A percentile compares a stretch with the other conserved stretches of the same genome.
phyloP scores from a whole-genome alignment of 2,797 vertebrate species.

The Amblyopsis hoosieri region DNA sequence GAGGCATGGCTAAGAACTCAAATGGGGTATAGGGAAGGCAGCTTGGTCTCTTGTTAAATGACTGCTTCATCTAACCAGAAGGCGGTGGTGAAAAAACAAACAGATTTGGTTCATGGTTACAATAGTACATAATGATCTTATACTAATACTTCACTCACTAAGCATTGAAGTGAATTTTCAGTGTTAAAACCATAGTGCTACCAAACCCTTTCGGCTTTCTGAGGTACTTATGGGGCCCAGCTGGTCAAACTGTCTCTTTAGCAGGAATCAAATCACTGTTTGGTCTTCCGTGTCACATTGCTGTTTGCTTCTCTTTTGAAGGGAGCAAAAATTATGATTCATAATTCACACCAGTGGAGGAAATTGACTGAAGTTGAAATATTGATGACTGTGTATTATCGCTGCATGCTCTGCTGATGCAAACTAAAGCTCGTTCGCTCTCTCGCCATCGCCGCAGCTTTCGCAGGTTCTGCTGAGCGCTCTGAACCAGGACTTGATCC shows the following conservation, averaged over 20 bases:
- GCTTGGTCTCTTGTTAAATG: slow-evolving; percentile 71
- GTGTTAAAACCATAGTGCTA: not conserved
- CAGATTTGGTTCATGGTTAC: slow-evolving; percentile 31
- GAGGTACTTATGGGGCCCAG: slow-evolving; percentile 27
- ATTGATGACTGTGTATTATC: slow-evolving; percentile 72
- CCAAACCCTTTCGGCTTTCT: slow-evolving; percentile 37
- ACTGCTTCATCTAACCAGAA: slow-evolving; percentile 64
- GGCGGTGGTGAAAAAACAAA: slow-evolving; percentile 48
- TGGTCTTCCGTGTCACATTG: slow-evolving; percentile 53
- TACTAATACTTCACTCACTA: slow-evolving; percentile 39
- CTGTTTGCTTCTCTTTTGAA: slow-evolving; percentile 71
- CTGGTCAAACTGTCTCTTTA: slow-evolving; percentile 17
- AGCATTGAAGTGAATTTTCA: slow-evolving; percentile 19
- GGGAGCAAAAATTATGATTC: slow-evolving; percentile 62
- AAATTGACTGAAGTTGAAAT: slow-evolving; percentile 73
- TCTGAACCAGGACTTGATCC: slow-evolving; percentile 88
- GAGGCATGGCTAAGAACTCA: slow-evolving; percentile 81
- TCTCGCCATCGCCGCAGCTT: slow-evolving; percentile 76
- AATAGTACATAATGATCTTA: slow-evolving; percentile 55
- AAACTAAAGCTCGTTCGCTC: slow-evolving; percentile 51
- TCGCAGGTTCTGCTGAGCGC: slow-evolving; percentile 87
- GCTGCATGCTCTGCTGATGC: slow-evolving; percentile 35
- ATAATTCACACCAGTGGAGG: slow-evolving; percentile 70
- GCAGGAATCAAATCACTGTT: slow-evolving; percentile 33
- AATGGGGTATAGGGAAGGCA: slow-evolving; percentile 68